Evolutionary conservation across 2,888 invertebrate genomes (phyloP).

Genomic region (Dicyrtomina minuta): DNA sequence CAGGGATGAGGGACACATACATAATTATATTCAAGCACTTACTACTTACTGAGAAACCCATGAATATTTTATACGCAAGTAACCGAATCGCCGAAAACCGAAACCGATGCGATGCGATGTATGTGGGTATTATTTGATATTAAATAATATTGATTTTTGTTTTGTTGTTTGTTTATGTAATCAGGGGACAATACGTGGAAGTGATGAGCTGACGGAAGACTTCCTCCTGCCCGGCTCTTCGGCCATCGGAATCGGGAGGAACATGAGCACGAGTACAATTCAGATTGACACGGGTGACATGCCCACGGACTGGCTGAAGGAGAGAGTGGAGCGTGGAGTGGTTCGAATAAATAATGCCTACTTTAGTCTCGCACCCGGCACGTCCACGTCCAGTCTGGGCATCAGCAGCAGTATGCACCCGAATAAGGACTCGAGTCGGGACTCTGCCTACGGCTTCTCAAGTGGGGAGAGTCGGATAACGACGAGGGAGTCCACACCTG

Average conservation of each 20-base stretch:
- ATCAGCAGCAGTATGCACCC: constrained; percentile 1
- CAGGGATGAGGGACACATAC: too few species aligned
- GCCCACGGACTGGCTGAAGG: constrained; percentile 26
- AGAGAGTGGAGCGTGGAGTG: constrained; percentile 24
- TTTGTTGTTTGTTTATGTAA: not conserved
- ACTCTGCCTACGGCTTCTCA: constrained; percentile 56
- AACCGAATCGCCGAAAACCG: not conserved
- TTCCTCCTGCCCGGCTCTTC: constrained; percentile 21
- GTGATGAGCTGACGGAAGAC: constrained; percentile 50
- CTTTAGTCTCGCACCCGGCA: constrained; percentile 15
- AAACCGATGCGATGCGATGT: not conserved
- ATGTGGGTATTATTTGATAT: not conserved
- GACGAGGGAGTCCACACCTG: constrained; percentile 53
- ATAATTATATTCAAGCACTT: too few species aligned
- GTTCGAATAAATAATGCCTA: constrained; percentile 34
- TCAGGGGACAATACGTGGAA: constrained; percentile 51
- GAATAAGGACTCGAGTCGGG: constrained; percentile 54
- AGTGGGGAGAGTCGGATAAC: constrained; percentile 55
- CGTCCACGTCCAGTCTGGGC: constrained; percentile 1
- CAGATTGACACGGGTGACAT: constrained; percentile 20
- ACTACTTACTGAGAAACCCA: too few species aligned
- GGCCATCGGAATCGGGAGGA: not conserved
- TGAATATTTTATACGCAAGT: too few species aligned
- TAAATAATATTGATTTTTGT: not conserved
- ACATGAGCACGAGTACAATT: constrained; percentile 12